Percentiles rank a stretch among this genome's conserved stretches.
phyloP scores from a whole-genome alignment of 2,888 invertebrate genomes.

The Agonopterix alstromeriana region DNA sequence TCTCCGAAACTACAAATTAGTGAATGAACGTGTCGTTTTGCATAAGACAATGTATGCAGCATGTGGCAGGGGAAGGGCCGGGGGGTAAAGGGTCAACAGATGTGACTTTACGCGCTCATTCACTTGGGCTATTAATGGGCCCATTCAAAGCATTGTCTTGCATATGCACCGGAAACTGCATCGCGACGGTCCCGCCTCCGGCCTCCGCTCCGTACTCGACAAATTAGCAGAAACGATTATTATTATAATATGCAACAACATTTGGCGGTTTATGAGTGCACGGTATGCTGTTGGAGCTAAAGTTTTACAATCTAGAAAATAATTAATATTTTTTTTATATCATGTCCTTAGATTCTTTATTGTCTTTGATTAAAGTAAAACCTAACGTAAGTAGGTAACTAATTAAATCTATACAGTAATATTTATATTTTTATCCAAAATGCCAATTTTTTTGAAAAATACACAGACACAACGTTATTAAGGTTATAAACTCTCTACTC shows the following conservation, averaged over 20 bases:
- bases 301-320: too few relatives aligned
- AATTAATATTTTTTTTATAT: too few relatives aligned
- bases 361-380: too few relatives aligned
- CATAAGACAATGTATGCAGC: slow-evolving; percentile 60
- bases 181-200: slow-evolving; percentile 31
- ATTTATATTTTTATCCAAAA: too few relatives aligned
- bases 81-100: slow-evolving; percentile 49
- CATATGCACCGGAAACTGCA: slow-evolving; percentile 67
- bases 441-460: too few relatives aligned
- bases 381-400: too few relatives aligned
- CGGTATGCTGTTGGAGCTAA: too few relatives aligned
- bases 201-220: slow-evolving; percentile 27
- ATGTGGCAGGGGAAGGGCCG: slow-evolving; percentile 44
- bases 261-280: neutral
- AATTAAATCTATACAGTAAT: too few relatives aligned
- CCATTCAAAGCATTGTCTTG: slow-evolving; percentile 70
- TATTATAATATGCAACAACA: slow-evolving; percentile 1
- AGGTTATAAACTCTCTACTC: too few relatives aligned
- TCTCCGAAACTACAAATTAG: slow-evolving; percentile 52
- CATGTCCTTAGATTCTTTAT: too few relatives aligned
- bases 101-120: slow-evolving; percentile 65
- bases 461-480: too few relatives aligned
- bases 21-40: slow-evolving; percentile 65
- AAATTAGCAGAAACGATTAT: slow-evolving; percentile 57
- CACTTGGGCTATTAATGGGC: slow-evolving; percentile 69